A percentile compares a stretch with the other conserved stretches of the same genome.
Evolutionary conservation across 2,888 invertebrate species (phyloP).

Genomic region (Sturmia bella): DNA sequence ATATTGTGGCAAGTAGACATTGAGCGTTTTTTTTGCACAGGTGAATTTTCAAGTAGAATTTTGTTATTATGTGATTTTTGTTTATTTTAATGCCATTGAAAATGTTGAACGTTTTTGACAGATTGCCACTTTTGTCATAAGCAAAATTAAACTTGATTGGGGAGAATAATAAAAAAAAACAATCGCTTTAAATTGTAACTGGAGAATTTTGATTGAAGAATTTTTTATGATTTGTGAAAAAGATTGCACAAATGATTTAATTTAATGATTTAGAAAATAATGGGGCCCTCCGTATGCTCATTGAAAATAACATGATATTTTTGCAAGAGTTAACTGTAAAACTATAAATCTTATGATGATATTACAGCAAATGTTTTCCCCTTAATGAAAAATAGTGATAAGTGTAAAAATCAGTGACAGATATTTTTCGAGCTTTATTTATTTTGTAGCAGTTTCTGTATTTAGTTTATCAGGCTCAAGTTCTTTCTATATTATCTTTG

Average conservation of each 20-base stretch:
- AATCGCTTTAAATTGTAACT: slow-evolving; percentile 25
- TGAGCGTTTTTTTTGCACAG: slow-evolving; percentile 54
- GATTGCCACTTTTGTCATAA: slow-evolving; percentile 68
- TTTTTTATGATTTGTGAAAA: slow-evolving; percentile 19
- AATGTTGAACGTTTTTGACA: slow-evolving; percentile 67
- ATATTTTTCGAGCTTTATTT: too few species aligned
- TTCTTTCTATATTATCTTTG: too few species aligned
- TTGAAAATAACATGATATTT: too few species aligned
- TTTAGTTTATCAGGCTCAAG: too few species aligned
- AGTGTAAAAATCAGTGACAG: too few species aligned
- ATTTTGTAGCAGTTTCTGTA: too few species aligned
- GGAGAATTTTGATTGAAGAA: slow-evolving; percentile 30
- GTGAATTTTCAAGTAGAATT: slow-evolving; percentile 64
- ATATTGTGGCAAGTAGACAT: slow-evolving; percentile 64
- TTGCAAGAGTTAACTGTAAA: too few species aligned
- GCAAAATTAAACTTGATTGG: slow-evolving; percentile 50
- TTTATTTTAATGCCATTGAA: slow-evolving; percentile 64
- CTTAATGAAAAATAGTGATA: too few species aligned
- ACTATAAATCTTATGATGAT: too few species aligned
- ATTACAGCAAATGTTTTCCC: too few species aligned
- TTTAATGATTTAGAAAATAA: slow-evolving; percentile 10
- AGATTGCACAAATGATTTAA: slow-evolving; percentile 1
- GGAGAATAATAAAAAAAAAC: neutral
- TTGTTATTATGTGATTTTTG: slow-evolving; percentile 36
- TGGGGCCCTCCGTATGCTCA: too few species aligned